phyloP scores from a whole-genome alignment of 2,797 vertebrate genomes.

The Hemitrygon akajei region DNA sequence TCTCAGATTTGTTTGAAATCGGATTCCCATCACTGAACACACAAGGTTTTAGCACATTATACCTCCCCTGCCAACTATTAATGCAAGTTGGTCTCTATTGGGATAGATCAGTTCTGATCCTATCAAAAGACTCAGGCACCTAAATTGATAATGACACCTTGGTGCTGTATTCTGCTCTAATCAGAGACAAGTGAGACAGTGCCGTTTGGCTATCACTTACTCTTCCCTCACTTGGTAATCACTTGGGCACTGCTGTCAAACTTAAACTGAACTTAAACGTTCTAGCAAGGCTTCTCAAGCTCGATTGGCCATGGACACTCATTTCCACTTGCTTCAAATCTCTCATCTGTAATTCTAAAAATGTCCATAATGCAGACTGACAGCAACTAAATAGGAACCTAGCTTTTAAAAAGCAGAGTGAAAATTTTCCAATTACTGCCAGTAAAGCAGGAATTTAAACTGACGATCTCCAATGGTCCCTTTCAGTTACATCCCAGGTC shows the following conservation, averaged over 20 bases:
- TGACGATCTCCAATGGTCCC: not conserved
- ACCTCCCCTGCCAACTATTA: not conserved
- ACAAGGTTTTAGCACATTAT: not conserved
- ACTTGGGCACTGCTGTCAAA: not conserved
- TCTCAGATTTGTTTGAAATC: not conserved
- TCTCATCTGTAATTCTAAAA: not conserved
- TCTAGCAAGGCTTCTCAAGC: not conserved
- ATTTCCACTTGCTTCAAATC: not conserved
- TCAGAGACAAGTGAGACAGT: not conserved
- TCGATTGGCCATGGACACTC: not conserved
- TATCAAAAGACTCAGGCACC: not conserved
- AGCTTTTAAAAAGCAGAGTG: not conserved
- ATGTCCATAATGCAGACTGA: not conserved
- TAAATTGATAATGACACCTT: not conserved
- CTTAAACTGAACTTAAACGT: not conserved
- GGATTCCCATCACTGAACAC: not conserved
- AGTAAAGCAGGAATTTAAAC: not conserved
- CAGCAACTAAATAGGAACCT: not conserved
- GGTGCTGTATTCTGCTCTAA: not conserved
- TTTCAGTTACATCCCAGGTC: not conserved
- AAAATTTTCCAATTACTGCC: not conserved
- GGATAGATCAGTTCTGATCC: not conserved
- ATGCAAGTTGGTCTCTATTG: not conserved
- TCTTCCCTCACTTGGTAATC: not conserved
- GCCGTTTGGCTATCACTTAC: not conserved